These are phyloP conservation scores for Octodonta nipae DNA, from an alignment of 2,888 invertebrate genomes.

Conservation along the genomic window DNA sequence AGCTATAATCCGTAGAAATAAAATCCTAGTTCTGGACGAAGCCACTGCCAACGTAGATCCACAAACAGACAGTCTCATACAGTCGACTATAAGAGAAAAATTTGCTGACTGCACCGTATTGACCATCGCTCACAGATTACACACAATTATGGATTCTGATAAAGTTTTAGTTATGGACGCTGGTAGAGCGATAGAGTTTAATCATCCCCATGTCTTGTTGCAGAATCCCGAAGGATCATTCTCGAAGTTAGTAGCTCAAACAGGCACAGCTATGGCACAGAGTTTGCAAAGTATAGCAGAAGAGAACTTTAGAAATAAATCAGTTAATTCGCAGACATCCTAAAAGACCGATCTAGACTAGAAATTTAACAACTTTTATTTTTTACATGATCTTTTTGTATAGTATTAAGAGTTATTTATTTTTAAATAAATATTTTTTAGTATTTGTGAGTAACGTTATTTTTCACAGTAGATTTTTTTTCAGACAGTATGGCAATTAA, in stretches of 20 bases:
- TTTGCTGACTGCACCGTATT: conserved; percentile 66
- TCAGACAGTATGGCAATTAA: too few relatives aligned
- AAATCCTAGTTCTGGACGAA: conserved; percentile 40
- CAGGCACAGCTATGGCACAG: conserved; percentile 37
- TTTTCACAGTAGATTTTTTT: too few relatives aligned
- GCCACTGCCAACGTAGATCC: conserved; percentile 71
- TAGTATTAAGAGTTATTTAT: too few relatives aligned
- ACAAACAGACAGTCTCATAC: conserved; percentile 63
- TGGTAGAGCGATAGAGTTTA: conserved; percentile 61
- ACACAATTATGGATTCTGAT: conserved; percentile 78
- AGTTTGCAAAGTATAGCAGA: conserved; percentile 20
- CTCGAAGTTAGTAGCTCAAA: conserved; percentile 48
- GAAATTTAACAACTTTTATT: too few relatives aligned
- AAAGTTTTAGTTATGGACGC: conserved; percentile 68
- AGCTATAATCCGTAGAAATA: conserved; percentile 37
- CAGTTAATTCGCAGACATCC: too few relatives aligned
- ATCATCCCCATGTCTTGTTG: conserved; percentile 56
- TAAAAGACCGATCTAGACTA: too few relatives aligned
- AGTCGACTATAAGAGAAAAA: conserved; percentile 57
- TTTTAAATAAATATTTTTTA: too few relatives aligned
- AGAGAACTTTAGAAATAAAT: conserved; percentile 12
- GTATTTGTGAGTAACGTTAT: too few relatives aligned
- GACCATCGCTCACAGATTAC: conserved; percentile 70
- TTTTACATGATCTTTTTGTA: too few relatives aligned
- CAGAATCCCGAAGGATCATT: conserved; percentile 26